These are phyloP conservation scores for Crax fasciolata DNA, from an alignment of 2,797 vertebrate species.

Conservation along the genomic window DNA sequence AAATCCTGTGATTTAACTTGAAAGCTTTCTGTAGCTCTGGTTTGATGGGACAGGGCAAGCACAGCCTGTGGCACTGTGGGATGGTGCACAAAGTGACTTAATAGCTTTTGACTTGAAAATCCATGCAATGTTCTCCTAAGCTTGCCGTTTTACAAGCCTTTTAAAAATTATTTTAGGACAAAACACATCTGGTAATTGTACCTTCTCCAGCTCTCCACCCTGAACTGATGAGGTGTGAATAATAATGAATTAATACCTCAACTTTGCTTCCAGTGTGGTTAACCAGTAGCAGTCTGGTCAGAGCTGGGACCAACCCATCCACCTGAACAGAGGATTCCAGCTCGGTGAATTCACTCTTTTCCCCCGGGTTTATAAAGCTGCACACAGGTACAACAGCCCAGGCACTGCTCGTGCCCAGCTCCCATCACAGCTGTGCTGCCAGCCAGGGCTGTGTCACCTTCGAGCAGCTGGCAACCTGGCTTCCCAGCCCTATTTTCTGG, in stretches of 20 bases:
- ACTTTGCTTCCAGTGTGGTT: neutral
- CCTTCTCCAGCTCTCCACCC: neutral
- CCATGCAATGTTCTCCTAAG: rapidly evolving
- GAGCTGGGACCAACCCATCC: neutral
- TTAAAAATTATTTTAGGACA: neutral
- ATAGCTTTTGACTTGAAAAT: rapidly evolving
- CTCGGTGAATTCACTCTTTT: rapidly evolving
- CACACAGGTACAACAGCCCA: neutral
- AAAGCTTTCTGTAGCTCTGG: neutral
- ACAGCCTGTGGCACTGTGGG: neutral
- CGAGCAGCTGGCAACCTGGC: neutral
- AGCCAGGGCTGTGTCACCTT: rapidly evolving
- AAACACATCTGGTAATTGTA: neutral
- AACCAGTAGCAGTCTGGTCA: neutral
- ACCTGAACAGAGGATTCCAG: neutral
- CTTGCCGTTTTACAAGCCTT: neutral
- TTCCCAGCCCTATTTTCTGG: neutral
- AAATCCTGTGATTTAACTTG: neutral
- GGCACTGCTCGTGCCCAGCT: rapidly evolving
- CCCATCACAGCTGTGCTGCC: neutral
- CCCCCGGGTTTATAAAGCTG: rapidly evolving
- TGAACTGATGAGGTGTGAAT: neutral
- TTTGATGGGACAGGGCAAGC: conserved; percentile 45
- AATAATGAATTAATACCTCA: neutral
- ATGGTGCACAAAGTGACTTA: neutral